phyloP scores from a whole-genome alignment of 2,797 vertebrate species.

The Cossypha caffra region DNA sequence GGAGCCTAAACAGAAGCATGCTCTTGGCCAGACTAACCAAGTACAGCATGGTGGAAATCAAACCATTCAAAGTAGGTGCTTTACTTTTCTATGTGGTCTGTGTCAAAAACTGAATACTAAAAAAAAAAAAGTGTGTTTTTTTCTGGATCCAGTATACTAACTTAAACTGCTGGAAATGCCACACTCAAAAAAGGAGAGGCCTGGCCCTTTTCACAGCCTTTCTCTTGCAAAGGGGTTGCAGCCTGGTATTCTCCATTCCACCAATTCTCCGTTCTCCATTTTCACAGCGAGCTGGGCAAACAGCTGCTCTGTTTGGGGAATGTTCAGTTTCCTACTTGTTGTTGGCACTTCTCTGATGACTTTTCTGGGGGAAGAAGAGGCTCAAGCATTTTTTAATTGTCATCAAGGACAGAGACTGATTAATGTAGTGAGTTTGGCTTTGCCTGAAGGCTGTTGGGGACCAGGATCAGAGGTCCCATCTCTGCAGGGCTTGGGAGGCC shows the following conservation, averaged over 20 bases:
- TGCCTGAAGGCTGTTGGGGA: not conserved
- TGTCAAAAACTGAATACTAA: not conserved
- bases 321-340: not conserved
- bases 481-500: not conserved
- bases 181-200: too few species aligned
- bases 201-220: not conserved
- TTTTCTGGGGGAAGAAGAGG: not conserved
- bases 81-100: not conserved
- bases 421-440: not conserved
- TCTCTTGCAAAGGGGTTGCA: not conserved
- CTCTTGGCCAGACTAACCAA: not conserved
- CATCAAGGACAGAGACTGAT: not conserved
- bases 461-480: not conserved
- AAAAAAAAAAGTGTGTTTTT: fast-evolving
- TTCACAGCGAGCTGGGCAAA: not conserved
- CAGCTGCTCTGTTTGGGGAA: not conserved
- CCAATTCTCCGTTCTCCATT: not conserved
- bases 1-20: not conserved
- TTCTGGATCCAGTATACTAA: not conserved
- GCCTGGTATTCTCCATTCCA: fast-evolving
- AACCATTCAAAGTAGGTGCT: not conserved
- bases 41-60: not conserved
- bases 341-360: not conserved
- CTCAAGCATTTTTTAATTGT: not conserved
- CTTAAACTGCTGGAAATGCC: not conserved